Base-by-base conservation (phyloP, 2,888 invertebrate species). In the Cosmia trapezina region DNA sequence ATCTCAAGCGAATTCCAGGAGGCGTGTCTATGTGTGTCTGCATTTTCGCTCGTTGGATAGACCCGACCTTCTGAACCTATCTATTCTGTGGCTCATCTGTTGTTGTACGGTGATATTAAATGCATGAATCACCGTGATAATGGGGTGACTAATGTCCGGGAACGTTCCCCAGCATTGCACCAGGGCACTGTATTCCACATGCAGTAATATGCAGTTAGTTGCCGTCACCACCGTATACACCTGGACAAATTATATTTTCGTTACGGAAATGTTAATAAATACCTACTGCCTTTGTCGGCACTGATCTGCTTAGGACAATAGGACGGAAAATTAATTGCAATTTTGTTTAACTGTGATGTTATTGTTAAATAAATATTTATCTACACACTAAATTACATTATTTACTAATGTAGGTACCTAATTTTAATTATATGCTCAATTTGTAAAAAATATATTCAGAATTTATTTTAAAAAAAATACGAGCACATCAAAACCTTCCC, bases 201-300 rank as follows among this genome's bases (percentile, higher is more conserved):
- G 94, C 63, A 96, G 91, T 78, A 96, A 89, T 87, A 96, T 93
- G 89, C 96, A 96, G 89, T 96, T 96, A 81, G 96, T 96, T 76
- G 93, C 90, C 77, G 96, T 96, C 90, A 94, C 76, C 41, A 96
- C 94, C 41, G 96, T 96, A 86, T 95, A 93, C 69, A 95, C 94
- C 96, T 96, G 91, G 61, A 83, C 53, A 88, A 84, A 86, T 87
- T 84, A 87, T 75, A 70, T 54, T 70, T 49, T 74, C 45, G 63
- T 70, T 65, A 68, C 45, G 28, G 12, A n/a, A 45, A 64, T 78
- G 28, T 47, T 63, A 56, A 56, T 60, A 19, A 49, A 63, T 33
- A 54, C 12, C 2, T 37, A 37, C 37, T 54, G 49, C 43, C 12
- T 61, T 51, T 65, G 60, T 56, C 33, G 14, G n/a, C n/a, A 22